Conservation (phyloP, 1,140 invertebrate genomes). For the Neodiprion lecontei region DNA sequence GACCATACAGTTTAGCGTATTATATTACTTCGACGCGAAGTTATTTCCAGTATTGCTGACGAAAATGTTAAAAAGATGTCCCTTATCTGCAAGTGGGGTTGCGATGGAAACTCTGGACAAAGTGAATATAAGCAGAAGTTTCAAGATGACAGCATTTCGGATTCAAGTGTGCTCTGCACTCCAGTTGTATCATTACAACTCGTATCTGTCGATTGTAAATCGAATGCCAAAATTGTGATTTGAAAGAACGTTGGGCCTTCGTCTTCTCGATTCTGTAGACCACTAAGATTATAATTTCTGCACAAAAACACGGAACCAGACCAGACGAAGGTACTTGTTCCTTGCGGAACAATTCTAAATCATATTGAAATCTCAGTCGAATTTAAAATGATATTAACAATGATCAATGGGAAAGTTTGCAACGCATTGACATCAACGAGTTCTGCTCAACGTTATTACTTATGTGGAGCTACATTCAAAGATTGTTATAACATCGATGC, state of each 20-base stretch:
- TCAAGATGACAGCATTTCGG: conserved; percentile 28
- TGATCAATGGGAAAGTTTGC: conserved; percentile 57
- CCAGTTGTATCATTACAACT: conserved; percentile 42
- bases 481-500: conserved; percentile 44
- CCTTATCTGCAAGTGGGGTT: conserved; percentile 47
- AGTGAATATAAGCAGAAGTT: conserved; percentile 45
- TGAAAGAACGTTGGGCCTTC: conserved; percentile 47
- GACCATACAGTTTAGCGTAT: conserved; percentile 35
- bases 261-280: conserved; percentile 45
- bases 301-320: conserved; percentile 38
- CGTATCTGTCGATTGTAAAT: conserved; percentile 9
- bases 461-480: conserved; percentile 49
- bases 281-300: conserved; percentile 40
- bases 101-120: conserved; percentile 43
- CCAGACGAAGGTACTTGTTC: conserved; percentile 31
- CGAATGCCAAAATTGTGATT: conserved; percentile 27
- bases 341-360: conserved; percentile 30
- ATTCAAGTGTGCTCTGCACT: conserved; percentile 38
- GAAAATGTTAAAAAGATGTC: conserved; percentile 25
- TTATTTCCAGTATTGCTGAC: conserved; percentile 28
- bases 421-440: conserved; percentile 48
- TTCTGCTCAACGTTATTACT: conserved; percentile 49
- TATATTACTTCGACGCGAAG: conserved; percentile 28
- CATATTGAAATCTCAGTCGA: conserved; percentile 31
- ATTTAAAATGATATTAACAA: conserved; percentile 44